Conservation (phyloP, 2,797 vertebrate species). For the Philypnodon macrostomus region DNA sequence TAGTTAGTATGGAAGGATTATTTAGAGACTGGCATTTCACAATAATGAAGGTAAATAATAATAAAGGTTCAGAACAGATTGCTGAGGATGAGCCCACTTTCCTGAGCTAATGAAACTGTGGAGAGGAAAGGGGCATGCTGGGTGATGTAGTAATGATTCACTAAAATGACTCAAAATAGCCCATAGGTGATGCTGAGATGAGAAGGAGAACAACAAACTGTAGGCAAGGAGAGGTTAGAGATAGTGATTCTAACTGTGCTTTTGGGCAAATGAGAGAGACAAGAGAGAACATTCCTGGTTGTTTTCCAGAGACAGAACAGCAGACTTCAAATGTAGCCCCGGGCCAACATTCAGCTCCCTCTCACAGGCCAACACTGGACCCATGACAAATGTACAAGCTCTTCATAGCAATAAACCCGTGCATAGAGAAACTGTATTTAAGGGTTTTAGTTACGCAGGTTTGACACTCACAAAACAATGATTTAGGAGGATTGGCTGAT, state of each 20-base stretch:
- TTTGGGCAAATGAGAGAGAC: conserved; percentile 37
- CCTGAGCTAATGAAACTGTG: conserved; percentile 18
- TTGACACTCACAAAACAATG: no score
- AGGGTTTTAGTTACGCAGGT: neutral
- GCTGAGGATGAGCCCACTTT: conserved; percentile 16
- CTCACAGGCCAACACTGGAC: conserved; percentile 20
- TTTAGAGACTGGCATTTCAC: conserved; percentile 38
- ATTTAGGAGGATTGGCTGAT: no score
- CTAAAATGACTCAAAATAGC: conserved; percentile 20
- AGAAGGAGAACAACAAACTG: conserved; percentile 11
- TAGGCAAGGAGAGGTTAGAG: conserved; percentile 24
- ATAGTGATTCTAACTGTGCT: conserved; percentile 13
- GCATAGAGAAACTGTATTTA: neutral
- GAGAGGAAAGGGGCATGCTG: conserved; percentile 15
- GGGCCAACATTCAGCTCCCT: conserved; percentile 43
- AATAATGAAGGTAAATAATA: no score
- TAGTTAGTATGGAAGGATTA: no score
- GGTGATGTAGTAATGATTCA: conserved; percentile 32
- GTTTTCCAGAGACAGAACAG: conserved; percentile 63
- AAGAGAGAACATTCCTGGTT: conserved; percentile 56
- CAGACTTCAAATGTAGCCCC: conserved; percentile 53
- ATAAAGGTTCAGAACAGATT: conserved; percentile 48
- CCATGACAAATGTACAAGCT: conserved; percentile 34
- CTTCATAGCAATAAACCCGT: conserved; percentile 19
- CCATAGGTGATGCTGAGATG: conserved; percentile 10